Evolutionary conservation across 2,888 invertebrate species (phyloP).

Genomic region (Eupithecia centaureata): DNA sequence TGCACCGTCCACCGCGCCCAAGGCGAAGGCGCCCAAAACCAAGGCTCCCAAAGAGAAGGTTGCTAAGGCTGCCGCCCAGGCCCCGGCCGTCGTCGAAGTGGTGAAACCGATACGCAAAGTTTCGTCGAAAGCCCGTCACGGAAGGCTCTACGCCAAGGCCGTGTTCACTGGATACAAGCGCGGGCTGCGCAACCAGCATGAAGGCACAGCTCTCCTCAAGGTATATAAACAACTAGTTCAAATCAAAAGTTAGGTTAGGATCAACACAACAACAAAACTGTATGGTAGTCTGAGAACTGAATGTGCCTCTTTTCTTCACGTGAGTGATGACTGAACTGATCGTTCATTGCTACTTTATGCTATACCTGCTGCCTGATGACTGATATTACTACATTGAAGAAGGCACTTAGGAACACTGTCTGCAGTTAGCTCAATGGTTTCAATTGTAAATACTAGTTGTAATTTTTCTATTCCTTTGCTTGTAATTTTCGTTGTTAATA

Average conservation of each 20-base stretch:
- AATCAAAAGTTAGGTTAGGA: background rate
- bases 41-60: conserved; percentile 85
- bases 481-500: too few relatives aligned
- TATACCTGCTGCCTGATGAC: background rate
- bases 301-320: background rate
- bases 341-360: background rate
- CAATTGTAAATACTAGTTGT: too few relatives aligned
- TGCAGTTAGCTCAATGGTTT: too few relatives aligned
- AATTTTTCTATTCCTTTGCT: too few relatives aligned
- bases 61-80: conserved; percentile 81
- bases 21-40: conserved; percentile 82
- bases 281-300: too few relatives aligned
- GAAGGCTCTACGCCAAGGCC: conserved; percentile 97
- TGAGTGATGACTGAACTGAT: background rate
- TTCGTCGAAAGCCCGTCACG: conserved; percentile 86
- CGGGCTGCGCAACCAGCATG: conserved; percentile 98
- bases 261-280: background rate
- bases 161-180: conserved; percentile 98
- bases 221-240: conserved; percentile 57
- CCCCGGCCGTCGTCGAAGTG: conserved; percentile 74
- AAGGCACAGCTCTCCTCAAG: conserved; percentile 97
- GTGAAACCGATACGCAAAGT: conserved; percentile 79
- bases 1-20: conserved; percentile 81
- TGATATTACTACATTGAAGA: background rate
- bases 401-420: too few relatives aligned